Evolutionary conservation across 2,888 invertebrate genomes (phyloP).

Genomic region (Caenorhabditis japonica): DNA sequence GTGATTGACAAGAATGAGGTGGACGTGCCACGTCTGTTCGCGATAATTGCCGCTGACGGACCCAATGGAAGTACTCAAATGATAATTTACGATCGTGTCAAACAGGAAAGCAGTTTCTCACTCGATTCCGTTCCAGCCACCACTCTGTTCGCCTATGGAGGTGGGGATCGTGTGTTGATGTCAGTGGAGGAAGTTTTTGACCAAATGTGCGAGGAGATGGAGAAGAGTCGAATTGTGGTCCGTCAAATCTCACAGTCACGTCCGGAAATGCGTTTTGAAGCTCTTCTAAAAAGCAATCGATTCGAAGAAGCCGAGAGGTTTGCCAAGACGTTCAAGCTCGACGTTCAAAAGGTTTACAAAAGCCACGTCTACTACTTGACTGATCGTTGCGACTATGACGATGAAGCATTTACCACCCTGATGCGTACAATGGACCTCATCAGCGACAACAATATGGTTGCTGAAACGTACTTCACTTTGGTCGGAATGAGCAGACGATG

Average conservation of each 20-base stretch:
- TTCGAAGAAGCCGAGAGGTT: constrained; percentile 65
- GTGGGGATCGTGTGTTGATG: constrained; percentile 45
- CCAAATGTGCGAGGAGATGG: background rate
- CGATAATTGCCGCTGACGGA: background rate
- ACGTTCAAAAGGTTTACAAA: constrained; percentile 52
- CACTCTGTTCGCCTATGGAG: constrained; percentile 37
- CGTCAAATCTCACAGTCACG: constrained; percentile 50
- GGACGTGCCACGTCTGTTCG: constrained; percentile 35
- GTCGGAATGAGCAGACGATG: constrained; percentile 47
- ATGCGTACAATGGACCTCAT: constrained; percentile 53
- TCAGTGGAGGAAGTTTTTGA: constrained; percentile 33
- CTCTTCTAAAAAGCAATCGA: constrained; percentile 39
- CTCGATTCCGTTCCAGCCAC: constrained; percentile 4
- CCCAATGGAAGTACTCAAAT: constrained; percentile 5
- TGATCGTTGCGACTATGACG: constrained; percentile 36
- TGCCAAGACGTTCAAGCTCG: constrained; percentile 55
- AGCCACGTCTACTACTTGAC: constrained; percentile 41
- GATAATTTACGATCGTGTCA: constrained; percentile 36
- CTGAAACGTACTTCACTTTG: constrained; percentile 52
- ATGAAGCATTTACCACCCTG: constrained; percentile 42
- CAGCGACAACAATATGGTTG: constrained; percentile 55
- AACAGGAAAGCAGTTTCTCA: constrained; percentile 17
- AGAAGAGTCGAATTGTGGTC: constrained; percentile 19
- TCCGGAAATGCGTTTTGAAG: constrained; percentile 53
- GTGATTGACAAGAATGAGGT: constrained; percentile 31